Evolutionary conservation across 2,888 invertebrate genomes (phyloP), one percentile per base, ranked within the genome.

Genomic region (Pomacea canaliculata): DNA sequence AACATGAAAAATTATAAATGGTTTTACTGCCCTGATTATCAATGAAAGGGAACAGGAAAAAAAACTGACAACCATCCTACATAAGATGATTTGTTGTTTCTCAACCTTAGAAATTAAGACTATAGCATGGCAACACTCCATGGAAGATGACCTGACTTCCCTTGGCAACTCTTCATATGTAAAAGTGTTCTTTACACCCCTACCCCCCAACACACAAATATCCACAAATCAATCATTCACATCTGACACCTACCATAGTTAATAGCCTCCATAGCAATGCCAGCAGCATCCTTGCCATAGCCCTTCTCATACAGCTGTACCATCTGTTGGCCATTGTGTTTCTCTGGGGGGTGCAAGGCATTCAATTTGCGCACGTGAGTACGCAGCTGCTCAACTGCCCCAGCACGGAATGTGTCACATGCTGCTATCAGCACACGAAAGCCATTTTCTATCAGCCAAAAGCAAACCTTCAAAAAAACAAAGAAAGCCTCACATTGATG

Each of bases 351-450:
- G 91, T 99, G 99, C 78, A 99, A 92, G 12, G 97, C 97, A 92
- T 97, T 98, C 85, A 99, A 93, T 87, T 97, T 97, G 0, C 96
- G 92, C 79, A 94, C 95, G 92, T 99, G 99, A 0, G 99, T 99
- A 63, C 98, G 93, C 83, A 99, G 93, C 91, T 99, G 99, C 90
- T 99, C 99, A 0, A 99, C 99, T 48, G 99, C 99, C 78, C 99
- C 99, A 0, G 99, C 99, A 85, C 99, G 94, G 93, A 99, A 99
- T 66, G 99, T 99, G 92, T 99, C 99, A 90, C 99, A 99, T 37
- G 99, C 99, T 12, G 99, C 99, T 81, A 99, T 98, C 88, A 99
- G 92, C 60, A 99, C 99, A 60, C 95, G 94, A 90, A 97, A 94
- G 86, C 96, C 95, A 91, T 99, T 99, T 92, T 99, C 99, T 81